Evolutionary conservation across 1,140 invertebrate genomes (phyloP), one percentile per base, ranked within the genome.

Genomic region (Drosophila murphyi): DNA sequence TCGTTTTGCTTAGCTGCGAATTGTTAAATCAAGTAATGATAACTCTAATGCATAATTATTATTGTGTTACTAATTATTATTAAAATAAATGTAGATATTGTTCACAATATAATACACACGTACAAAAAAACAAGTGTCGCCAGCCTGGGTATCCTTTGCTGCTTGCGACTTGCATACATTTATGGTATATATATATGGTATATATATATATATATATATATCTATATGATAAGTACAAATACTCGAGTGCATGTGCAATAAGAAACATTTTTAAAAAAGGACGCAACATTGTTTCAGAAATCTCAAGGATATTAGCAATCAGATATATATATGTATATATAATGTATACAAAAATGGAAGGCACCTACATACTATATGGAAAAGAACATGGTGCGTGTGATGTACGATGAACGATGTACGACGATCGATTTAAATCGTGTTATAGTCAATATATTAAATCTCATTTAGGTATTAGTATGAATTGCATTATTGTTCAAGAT

Each of bases 31-130:
- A 3, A 56, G 29, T 71, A 54, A 70, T 37, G 20, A 29, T 12
- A 70, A 80, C 61, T 47, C 52, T 50, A 82, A 83, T 72, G 52
- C 55, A 75, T 78, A 89, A 83, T 67, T 87, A 83, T 89, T 20
- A 20, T 88, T 83, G 77, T 83, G 85, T 81, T 89, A 80, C 85
- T 88, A 89, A 89, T 88, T 88, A 88, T 80, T 83, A 88, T 80
- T 83, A 76, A 67, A 88, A 83, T 89, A 83, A 89, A 88, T 89
- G 85, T 88, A 83, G 85, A 89, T 89, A 87, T 89, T 89, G 83
- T 83, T 88, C 85, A 89, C 67, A 62, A 77, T 83, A 82, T 71
- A 70, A 74, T 74, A 74, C 67, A 74, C 67, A 70, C 51, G 43
- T 74, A 74, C 57, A 72, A 64, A 71, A 63, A 81, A 45, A 41